Percentiles rank a stretch among this genome's conserved stretches.
phyloP scores from a whole-genome alignment of 2,797 vertebrate genomes.

The Bradypus variegatus region DNA sequence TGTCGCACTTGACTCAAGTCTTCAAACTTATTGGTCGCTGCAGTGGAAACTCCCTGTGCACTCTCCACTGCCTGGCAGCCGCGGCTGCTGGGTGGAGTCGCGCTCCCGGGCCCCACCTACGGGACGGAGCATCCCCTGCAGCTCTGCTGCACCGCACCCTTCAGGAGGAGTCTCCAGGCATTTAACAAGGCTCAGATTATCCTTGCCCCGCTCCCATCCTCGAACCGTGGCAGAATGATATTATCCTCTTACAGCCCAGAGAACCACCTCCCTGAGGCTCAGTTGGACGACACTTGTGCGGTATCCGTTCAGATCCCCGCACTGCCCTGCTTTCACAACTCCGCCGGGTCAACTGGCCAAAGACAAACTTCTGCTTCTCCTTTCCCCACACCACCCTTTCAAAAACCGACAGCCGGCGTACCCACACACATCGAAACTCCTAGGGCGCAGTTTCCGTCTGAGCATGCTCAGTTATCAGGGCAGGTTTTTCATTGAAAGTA shows the following conservation, averaged over 20 bases:
- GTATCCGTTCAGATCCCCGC: background rate
- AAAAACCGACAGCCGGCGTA: background rate
- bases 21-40: slow-evolving; percentile 48
- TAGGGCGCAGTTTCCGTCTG: slow-evolving; percentile 47
- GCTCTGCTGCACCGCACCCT: slow-evolving; percentile 7
- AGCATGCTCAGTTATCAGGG: slow-evolving; percentile 67
- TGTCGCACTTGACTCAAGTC: slow-evolving; percentile 29
- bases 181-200: background rate
- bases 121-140: background rate
- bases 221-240: background rate
- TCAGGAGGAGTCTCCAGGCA: background rate
- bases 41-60: slow-evolving; percentile 40
- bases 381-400: background rate
- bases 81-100: slow-evolving; percentile 47
- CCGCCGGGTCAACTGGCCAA: slow-evolving; percentile 50
- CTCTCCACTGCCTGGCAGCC: background rate
- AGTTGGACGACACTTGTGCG: background rate
- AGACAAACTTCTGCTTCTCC: slow-evolving; percentile 64
- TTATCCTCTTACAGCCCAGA: background rate
- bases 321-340: slow-evolving; percentile 42
- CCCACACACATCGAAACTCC: slow-evolving; percentile 47
- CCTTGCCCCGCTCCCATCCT: background rate
- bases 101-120: slow-evolving; percentile 45
- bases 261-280: background rate
- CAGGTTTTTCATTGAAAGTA: slow-evolving; percentile 63